Percentiles rank a stretch among this genome's conserved stretches.
Evolutionary conservation across 2,888 invertebrate genomes (phyloP).

Genomic region (Phytoseiulus persimilis): DNA sequence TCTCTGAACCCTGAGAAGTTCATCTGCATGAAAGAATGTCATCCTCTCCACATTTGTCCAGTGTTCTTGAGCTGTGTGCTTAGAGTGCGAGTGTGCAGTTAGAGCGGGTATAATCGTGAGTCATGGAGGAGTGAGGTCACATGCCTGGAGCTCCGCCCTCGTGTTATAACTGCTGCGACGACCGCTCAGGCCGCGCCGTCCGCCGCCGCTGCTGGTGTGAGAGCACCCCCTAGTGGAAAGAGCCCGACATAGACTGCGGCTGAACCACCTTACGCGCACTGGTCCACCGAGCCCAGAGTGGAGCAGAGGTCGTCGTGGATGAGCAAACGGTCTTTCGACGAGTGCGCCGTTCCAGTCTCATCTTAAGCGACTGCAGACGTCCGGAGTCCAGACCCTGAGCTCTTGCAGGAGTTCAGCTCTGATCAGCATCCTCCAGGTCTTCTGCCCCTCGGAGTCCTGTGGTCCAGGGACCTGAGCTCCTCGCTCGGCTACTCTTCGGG

Average conservation of each 20-base stretch:
- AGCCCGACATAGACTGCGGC: background rate
- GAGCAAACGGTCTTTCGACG: no score
- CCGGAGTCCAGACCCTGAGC: no score
- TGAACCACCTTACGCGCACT: background rate
- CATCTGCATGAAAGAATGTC: background rate
- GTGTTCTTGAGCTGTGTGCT: background rate
- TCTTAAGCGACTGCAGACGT: no score
- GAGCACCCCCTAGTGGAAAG: conserved; percentile 5
- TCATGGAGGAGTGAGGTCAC: background rate
- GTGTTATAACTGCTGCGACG: background rate
- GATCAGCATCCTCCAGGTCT: no score
- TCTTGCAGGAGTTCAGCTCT: no score
- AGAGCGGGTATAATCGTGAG: background rate
- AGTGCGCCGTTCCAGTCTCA: no score
- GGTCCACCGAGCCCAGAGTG: background rate
- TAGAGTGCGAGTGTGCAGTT: background rate
- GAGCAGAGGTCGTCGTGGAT: background rate
- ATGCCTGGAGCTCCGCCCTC: background rate
- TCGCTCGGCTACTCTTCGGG: background rate
- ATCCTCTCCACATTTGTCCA: background rate
- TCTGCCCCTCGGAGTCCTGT: no score
- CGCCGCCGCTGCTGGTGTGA: background rate
- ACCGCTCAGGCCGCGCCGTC: background rate
- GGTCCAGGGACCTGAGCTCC: background rate
- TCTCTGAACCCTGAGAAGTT: no score